These are phyloP conservation scores for Magallana ariakensis DNA, from an alignment of 1,140 invertebrate genomes.

Conservation along the genomic window DNA sequence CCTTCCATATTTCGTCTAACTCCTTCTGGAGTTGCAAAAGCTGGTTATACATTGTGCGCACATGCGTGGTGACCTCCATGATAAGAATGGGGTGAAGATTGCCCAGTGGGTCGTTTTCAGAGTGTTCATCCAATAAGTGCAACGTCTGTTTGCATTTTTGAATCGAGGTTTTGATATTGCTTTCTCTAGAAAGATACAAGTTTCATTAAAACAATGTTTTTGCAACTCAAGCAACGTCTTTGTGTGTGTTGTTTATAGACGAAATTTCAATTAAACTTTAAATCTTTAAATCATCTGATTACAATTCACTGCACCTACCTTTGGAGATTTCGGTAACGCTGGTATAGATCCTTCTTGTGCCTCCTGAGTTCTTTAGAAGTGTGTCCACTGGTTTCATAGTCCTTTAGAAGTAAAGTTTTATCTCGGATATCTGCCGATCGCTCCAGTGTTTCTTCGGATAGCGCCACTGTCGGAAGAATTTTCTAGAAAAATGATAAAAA, in stretches of 20 bases:
- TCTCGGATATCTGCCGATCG: slow-evolving; percentile 59
- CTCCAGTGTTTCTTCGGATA: slow-evolving; percentile 50
- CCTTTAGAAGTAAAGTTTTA: slow-evolving; percentile 64
- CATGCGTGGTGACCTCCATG: slow-evolving; percentile 23
- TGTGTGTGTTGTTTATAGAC: too few relatives aligned
- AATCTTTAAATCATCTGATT: too few relatives aligned
- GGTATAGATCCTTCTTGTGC: slow-evolving; percentile 58
- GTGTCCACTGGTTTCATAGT: slow-evolving; percentile 63
- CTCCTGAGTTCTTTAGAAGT: slow-evolving; percentile 53
- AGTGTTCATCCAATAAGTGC: slow-evolving; percentile 42
- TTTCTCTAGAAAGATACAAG: slow-evolving; percentile 27
- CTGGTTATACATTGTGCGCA: slow-evolving; percentile 39
- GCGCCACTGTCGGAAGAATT: slow-evolving; percentile 58
- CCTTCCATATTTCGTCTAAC: slow-evolving; percentile 44
- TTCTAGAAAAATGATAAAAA: slow-evolving; percentile 48
- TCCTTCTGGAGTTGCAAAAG: slow-evolving; percentile 31
- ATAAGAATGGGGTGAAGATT: slow-evolving; percentile 32
- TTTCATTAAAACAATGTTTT: too few relatives aligned
- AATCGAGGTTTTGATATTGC: slow-evolving; percentile 36
- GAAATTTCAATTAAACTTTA: too few relatives aligned
- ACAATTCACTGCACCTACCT: neutral
- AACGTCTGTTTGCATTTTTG: slow-evolving; percentile 54
- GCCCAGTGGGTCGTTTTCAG: slow-evolving; percentile 30
- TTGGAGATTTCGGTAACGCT: slow-evolving; percentile 57
- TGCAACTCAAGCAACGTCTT: too few relatives aligned